These are phyloP conservation scores for Metaphire vulgaris DNA, from an alignment of 1,140 invertebrate genomes.

Conservation along the genomic window DNA sequence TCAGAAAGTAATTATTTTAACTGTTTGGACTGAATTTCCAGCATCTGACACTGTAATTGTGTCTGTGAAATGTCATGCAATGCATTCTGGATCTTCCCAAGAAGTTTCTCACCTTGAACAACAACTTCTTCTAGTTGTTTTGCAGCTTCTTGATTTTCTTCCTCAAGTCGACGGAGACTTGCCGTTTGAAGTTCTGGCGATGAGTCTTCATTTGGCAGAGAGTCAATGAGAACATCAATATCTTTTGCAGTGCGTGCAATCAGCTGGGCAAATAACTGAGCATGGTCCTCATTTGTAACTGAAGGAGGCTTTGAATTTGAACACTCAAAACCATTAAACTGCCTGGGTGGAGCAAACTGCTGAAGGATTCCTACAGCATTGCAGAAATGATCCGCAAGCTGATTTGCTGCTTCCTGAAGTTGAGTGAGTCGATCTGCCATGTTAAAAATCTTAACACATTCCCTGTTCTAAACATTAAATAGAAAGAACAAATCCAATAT, in stretches of 20 bases:
- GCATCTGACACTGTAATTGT: constrained; percentile 71
- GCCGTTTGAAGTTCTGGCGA: constrained; percentile 79
- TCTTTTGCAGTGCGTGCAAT: constrained; percentile 87
- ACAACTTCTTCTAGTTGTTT: constrained; percentile 80
- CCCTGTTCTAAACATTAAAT: too few species aligned
- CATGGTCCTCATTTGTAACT: constrained; percentile 69
- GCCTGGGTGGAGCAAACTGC: constrained; percentile 84
- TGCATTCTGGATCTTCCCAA: constrained; percentile 82
- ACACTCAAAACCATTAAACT: constrained; percentile 83
- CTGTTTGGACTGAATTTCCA: constrained; percentile 65
- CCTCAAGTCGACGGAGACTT: constrained; percentile 76
- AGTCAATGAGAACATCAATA: constrained; percentile 94
- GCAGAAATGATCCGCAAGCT: constrained; percentile 97
- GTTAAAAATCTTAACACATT: too few species aligned
- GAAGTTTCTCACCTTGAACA: constrained; percentile 72
- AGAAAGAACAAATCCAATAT: too few species aligned
- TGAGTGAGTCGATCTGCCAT: constrained; percentile 93
- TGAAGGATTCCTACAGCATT: constrained; percentile 95
- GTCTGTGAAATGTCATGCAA: constrained; percentile 87
- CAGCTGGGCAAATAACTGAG: constrained; percentile 66
- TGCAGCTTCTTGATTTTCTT: constrained; percentile 88
- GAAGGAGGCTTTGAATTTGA: constrained; percentile 76
- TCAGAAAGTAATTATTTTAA: too few species aligned
- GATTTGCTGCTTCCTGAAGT: constrained; percentile 92
- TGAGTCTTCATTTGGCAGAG: constrained; percentile 89